Percentiles rank a stretch among this genome's conserved stretches.
Evolutionary conservation across 1,140 invertebrate species (phyloP).

Genomic region (Cotesia glomerata): DNA sequence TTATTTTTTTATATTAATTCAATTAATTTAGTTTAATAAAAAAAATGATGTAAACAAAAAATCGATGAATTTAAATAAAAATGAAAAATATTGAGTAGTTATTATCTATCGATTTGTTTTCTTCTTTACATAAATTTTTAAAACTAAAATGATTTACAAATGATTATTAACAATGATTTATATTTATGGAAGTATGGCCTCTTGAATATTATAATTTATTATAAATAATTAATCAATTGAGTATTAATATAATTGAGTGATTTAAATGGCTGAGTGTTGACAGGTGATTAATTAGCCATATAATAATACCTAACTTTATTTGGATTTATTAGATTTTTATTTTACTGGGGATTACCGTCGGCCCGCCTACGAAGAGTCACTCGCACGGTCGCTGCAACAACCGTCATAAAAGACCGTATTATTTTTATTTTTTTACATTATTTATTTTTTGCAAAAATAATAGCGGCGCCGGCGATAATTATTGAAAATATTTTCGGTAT

Average conservation of each 20-base stretch:
- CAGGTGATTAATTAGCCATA: conserved; percentile 35
- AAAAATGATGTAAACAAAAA: no score
- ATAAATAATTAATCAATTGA: not conserved
- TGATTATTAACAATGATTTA: not conserved
- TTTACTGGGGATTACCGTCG: conserved; percentile 61
- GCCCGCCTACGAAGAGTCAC: conserved; percentile 63
- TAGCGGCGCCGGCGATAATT: conserved; percentile 40
- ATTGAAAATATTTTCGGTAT: conserved; percentile 49
- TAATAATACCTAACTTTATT: conserved; percentile 54
- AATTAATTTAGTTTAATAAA: not conserved
- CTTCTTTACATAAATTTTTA: no score
- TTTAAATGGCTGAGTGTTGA: conserved; percentile 27
- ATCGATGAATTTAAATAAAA: no score
- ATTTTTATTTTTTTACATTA: no score
- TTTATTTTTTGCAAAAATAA: no score
- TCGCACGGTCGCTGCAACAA: conserved; percentile 64
- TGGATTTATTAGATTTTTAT: conserved; percentile 36
- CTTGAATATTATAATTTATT: not conserved
- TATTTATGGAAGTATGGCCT: not conserved
- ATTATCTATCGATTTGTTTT: no score
- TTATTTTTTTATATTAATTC: not conserved
- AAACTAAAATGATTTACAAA: not conserved
- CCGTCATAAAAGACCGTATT: conserved; percentile 58
- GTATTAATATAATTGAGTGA: not conserved
- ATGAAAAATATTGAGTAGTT: no score